Base-by-base conservation (phyloP, 2,797 vertebrate species). In the Austrolebias charrua region DNA sequence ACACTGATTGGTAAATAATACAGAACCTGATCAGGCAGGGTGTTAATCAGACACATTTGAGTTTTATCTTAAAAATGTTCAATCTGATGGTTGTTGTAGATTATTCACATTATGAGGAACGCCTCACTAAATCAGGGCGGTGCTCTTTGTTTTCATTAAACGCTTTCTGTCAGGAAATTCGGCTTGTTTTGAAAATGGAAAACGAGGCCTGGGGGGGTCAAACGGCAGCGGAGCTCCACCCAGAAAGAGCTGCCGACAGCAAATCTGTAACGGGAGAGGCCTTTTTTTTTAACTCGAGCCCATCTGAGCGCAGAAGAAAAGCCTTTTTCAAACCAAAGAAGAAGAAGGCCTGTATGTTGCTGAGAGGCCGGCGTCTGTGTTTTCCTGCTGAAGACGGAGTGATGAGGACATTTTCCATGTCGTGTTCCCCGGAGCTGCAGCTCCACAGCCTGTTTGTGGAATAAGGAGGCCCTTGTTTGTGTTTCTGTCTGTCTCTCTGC, bases 171-270 rank as follows among this genome's bases (percentile, higher is more conserved):
- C 48, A 73, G 82, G 73, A 83, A 80, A 76, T 82, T 60, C 71
- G 77, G 2, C 31, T 1, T 66, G 80, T 82, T 87, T 80, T 75
- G 60, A 71, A 79, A 81, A 78, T 80, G 79, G 78, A 78, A 87
- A 88, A 67, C 3, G 5, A 24, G 78, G 76, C 84, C 84, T 2
- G 73, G 80, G 75, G 82, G 84, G 83, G 74, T 59, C 76, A 85
- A 88, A 89, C 87, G 87, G 85, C 75, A 73, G 71, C 71, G 4
- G 76, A 63, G 79, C 73, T 85, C 88, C 89, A 88, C 89, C 87
- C 85, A 67, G 78, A 75, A 66, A 2, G 52, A 81, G 80, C 65
- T 50, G 73, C 72, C 68, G 2, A 78, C 81, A 86, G 79, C 82
- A 69, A 13, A 43, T 71, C 70, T 76, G 76, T 45, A 76, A 75